Evolutionary conservation across 2,113 vertebrate species (phyloP).

Genomic region (Scatophagus argus): DNA sequence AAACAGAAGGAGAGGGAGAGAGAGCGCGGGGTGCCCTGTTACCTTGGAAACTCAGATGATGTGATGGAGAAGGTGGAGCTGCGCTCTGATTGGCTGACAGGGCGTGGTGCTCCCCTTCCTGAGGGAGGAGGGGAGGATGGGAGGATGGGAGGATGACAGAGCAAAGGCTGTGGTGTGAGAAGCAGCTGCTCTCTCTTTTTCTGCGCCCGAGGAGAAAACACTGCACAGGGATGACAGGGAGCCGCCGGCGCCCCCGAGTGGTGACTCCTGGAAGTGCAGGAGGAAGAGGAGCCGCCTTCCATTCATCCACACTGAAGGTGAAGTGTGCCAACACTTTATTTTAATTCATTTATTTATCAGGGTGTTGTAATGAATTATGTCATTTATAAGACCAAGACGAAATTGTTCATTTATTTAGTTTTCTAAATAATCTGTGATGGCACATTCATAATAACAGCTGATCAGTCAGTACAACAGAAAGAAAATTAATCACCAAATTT

Average conservation of each 20-base stretch:
- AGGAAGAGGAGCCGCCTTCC: neutral
- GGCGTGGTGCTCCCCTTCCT: conserved; percentile 78
- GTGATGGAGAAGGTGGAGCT: conserved; percentile 91
- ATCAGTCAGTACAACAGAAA: no score
- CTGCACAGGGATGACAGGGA: neutral
- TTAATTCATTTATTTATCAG: no score
- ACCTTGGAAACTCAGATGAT: conserved; percentile 93
- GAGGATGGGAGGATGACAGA: conserved; percentile 65
- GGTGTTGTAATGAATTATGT: no score
- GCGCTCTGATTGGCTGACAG: conserved; percentile 89
- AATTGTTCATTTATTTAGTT: no score
- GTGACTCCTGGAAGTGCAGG: conserved; percentile 14
- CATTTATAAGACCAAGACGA: no score
- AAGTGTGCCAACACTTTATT: no score
- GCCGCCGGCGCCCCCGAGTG: neutral
- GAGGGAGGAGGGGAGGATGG: conserved; percentile 54
- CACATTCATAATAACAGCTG: no score
- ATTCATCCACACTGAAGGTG: no score
- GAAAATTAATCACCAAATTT: no score
- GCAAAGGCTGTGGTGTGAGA: conserved; percentile 55
- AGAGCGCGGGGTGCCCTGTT: conserved; percentile 85
- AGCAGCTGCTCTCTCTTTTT: conserved; percentile 50
- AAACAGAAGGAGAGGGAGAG: conserved; percentile 37
- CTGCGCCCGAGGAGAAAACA: neutral
- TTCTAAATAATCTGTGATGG: no score